Conservation (phyloP, 2,888 invertebrate genomes). For the Hyppa rectilinea region DNA sequence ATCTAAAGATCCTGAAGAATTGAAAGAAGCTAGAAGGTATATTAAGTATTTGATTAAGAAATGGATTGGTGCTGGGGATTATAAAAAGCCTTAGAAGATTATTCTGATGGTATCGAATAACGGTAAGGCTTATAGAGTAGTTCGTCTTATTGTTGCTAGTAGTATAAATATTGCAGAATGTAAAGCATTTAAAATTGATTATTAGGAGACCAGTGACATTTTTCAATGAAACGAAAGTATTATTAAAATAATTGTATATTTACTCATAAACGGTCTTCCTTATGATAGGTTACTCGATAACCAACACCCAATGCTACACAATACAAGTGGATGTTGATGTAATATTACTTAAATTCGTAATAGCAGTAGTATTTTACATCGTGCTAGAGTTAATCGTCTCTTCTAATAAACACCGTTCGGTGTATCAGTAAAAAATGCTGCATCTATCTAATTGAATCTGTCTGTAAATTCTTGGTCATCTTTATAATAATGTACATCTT, state of each 20-base stretch:
- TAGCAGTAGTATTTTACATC: constrained; percentile 54
- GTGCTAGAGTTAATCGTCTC: constrained; percentile 28
- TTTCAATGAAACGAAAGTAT: constrained; percentile 56
- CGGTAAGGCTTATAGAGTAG: too few species aligned
- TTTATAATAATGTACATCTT: constrained; percentile 26
- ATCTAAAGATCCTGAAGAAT: constrained; percentile 76
- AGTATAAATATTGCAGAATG: background rate
- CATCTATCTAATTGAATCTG: constrained; percentile 36
- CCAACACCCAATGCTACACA: constrained; percentile 87
- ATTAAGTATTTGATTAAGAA: constrained; percentile 81
- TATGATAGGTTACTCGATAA: constrained; percentile 87
- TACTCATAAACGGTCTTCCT: constrained; percentile 84
- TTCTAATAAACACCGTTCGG: constrained; percentile 11
- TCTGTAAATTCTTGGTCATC: constrained; percentile 18
- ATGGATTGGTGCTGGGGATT: constrained; percentile 81
- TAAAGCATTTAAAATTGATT: background rate
- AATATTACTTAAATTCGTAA: constrained; percentile 68
- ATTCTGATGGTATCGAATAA: background rate
- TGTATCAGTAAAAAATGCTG: constrained; percentile 45
- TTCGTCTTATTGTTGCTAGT: background rate
- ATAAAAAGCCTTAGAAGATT: constrained; percentile 45
- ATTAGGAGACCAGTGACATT: background rate
- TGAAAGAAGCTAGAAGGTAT: constrained; percentile 79
- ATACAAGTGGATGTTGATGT: constrained; percentile 84
- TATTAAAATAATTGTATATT: constrained; percentile 84